Evolutionary conservation across 2,888 invertebrate species (phyloP), one percentile per base, ranked within the genome.

Genomic region (Patella ulyssiponensis): DNA sequence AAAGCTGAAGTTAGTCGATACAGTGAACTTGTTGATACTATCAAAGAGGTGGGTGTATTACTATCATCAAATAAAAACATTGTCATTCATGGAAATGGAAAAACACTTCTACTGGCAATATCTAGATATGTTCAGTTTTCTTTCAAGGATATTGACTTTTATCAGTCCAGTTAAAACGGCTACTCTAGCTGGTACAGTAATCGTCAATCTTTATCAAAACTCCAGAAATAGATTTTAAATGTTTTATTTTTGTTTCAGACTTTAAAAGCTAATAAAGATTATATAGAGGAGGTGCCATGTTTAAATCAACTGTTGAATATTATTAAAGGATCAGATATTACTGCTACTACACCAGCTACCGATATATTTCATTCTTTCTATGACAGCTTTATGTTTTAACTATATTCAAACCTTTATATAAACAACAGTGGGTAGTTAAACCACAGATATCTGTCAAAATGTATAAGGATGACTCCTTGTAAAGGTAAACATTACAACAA

Each of bases 1-100:
- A 87, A 88, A 52, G 81, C 81, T 12, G 88, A 88, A 79, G 86
- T 88, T 56, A 80, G 80, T 53, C 79, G 84, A 76, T 84, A 87
- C 81, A 86, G 87, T 80, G 85, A 87, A 20, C 79, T 87, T 15
- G 84, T 88, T 5, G 86, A 86, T 54, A 77, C 71, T 20, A 83
- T 85, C 44, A 74, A 79, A 80, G 74, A 81, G 85, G 84, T 85
- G 71, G 69, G 70, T 64, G 53, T 54, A 12, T 69, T 33, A 44
- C 44, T 9, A 44, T 44, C 44, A 44, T 44, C 44, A 44, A 9
- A 44, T 44, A 5, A 9, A 44, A 44, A 44, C 9, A 44, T 44
- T 44, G 44, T 44, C 44, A 44, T 44, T 44, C 9, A 9, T 33
- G 44, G 44, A 44, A 27, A 27, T n/a, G n/a, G n/a, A n/a, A 3